These are phyloP conservation scores for Myotis vivesi DNA, from an alignment of 2,797 vertebrate genomes.

Conservation along the genomic window DNA sequence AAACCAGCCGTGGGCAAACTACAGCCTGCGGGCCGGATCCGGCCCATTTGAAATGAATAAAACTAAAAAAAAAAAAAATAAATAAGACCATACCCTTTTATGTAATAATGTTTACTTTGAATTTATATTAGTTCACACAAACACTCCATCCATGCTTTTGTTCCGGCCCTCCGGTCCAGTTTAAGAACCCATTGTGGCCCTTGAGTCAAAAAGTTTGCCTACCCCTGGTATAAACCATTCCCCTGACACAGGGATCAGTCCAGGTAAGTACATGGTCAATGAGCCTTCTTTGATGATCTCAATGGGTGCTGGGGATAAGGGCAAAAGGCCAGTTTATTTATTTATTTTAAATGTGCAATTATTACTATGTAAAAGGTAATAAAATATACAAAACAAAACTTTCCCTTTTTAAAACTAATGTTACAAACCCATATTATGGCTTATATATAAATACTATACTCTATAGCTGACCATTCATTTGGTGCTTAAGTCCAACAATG, in stretches of 20 bases:
- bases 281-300: not conserved
- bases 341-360: conserved; percentile 83
- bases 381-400: conserved; percentile 94
- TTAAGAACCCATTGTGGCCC: too few relatives aligned
- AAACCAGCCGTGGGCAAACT: too few relatives aligned
- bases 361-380: conserved; percentile 88
- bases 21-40: too few relatives aligned
- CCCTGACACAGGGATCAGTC: not conserved
- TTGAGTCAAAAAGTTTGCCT: too few relatives aligned
- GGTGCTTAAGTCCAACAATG: conserved; percentile 69
- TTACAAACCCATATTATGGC: conserved; percentile 83
- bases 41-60: too few relatives aligned
- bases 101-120: too few relatives aligned
- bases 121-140: too few relatives aligned
- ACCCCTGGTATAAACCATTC: not conserved
- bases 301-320: not conserved
- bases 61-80: too few relatives aligned
- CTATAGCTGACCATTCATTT: conserved; percentile 84
- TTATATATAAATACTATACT: conserved; percentile 91
- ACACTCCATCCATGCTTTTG: too few relatives aligned
- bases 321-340: not conserved
- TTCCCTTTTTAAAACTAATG: conserved; percentile 87
- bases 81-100: too few relatives aligned
- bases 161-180: too few relatives aligned
- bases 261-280: not conserved